phyloP scores from a whole-genome alignment of 1,140 invertebrate species.

The Andrena cerasifolii region DNA sequence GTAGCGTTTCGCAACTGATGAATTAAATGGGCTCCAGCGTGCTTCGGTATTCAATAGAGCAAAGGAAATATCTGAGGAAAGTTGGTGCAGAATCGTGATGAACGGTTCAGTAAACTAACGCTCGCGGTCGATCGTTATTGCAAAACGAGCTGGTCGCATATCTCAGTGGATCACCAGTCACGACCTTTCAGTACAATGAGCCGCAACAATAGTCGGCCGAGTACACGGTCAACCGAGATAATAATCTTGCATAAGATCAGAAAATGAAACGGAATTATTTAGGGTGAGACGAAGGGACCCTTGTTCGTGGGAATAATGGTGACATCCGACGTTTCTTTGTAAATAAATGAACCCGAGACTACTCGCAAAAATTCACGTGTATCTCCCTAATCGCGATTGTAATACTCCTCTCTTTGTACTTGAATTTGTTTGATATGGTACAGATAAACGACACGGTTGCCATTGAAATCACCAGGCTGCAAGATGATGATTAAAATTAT shows the following conservation, averaged over 20 bases:
- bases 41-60: not conserved
- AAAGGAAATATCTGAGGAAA: too few relatives aligned
- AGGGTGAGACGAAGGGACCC: slow-evolving; percentile 25
- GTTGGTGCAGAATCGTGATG: slow-evolving; percentile 8
- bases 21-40: not conserved
- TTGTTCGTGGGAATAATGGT: slow-evolving; percentile 29
- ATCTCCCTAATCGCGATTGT: too few relatives aligned
- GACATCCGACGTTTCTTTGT: not conserved
- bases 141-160: slow-evolving; percentile 40
- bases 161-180: slow-evolving; percentile 49
- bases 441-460: too few relatives aligned
- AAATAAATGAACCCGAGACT: not conserved
- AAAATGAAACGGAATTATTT: slow-evolving; percentile 50
- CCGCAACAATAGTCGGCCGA: slow-evolving; percentile 50
- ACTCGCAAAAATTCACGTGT: not conserved
- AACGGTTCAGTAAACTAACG: slow-evolving; percentile 24
- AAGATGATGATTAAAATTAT: too few relatives aligned
- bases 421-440: too few relatives aligned
- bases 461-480: too few relatives aligned
- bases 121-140: slow-evolving; percentile 38
- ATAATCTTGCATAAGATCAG: slow-evolving; percentile 55
- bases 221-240: slow-evolving; percentile 45
- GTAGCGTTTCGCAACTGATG: not conserved
- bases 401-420: too few relatives aligned
- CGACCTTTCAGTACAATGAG: slow-evolving; percentile 45